Percentiles rank a stretch among this genome's conserved stretches.
These are phyloP conservation scores for Abrostola triplasia DNA, from an alignment of 2,888 invertebrate genomes.

Conservation along the genomic window DNA sequence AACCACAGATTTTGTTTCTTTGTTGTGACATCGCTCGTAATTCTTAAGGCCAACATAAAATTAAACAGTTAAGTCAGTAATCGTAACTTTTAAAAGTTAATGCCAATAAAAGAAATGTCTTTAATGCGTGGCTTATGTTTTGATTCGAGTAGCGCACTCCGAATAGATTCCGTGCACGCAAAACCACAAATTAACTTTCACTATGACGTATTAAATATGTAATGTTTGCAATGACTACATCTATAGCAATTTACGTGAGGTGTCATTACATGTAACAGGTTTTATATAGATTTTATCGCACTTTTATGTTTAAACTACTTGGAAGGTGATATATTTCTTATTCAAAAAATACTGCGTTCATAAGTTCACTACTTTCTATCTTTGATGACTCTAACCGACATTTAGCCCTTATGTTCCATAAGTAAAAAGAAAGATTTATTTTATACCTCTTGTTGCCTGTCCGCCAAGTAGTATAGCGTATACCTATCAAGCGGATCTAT, in stretches of 20 bases:
- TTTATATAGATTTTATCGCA: slow-evolving; percentile 30
- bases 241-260: slow-evolving; percentile 21
- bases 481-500: neutral
- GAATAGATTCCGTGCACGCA: slow-evolving; percentile 38
- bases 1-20: slow-evolving; percentile 42
- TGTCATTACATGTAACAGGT: slow-evolving; percentile 38
- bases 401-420: too few relatives aligned
- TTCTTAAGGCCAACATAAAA: slow-evolving; percentile 27
- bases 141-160: slow-evolving; percentile 27
- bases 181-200: slow-evolving; percentile 48
- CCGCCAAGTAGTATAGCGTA: too few relatives aligned
- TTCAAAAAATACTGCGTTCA: too few relatives aligned
- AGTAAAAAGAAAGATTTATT: too few relatives aligned
- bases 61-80: slow-evolving; percentile 27
- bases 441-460: too few relatives aligned
- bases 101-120: slow-evolving; percentile 18
- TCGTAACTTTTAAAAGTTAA: slow-evolving; percentile 22
- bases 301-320: neutral
- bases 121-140: slow-evolving; percentile 14
- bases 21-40: slow-evolving; percentile 34
- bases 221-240: slow-evolving; percentile 48
- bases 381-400: too few relatives aligned
- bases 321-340: neutral
- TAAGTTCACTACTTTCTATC: too few relatives aligned
- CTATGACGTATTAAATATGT: slow-evolving; percentile 51